Evolutionary conservation across 92 coral and sea anemone genomes (phyloP), one percentile per base, ranked within the genome.

Genomic region (Epizoanthus rinbou): DNA sequence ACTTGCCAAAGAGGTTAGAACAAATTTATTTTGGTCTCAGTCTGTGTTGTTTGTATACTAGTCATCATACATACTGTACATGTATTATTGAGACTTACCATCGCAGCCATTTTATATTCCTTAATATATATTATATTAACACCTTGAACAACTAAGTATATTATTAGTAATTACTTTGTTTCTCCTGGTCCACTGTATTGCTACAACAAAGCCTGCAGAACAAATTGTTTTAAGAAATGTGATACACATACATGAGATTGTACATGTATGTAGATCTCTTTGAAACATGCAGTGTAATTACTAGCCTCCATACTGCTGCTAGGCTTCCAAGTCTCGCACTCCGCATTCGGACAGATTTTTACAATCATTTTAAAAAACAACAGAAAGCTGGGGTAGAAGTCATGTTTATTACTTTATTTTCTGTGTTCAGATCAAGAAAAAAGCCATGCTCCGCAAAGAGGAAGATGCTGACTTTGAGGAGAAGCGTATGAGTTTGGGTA

Each of bases 391-490:
- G 35, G 10, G 35, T 64, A 64, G 35, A 64, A 64, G 54, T 0
- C 5, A 7, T 47, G 2, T 11, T 47, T 47, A 47, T 47, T 47
- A 47, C 54, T 47, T 11, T 13, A 21, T 63, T 22, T 39, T 74
- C 43, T 56, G 22, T 37, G 28, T 79, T 7, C 80, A 93, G 97
- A 90, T 88, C 54, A 93, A 95, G 74, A 93, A 92, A 83, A 90
- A 89, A 1, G 99, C 99, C 16, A 85, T 86, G 97, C 90, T 92
- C 57, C 92, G 94, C 23, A 94, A 97, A 82, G 96, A 79, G 74
- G 98, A 87, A 80, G 98, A 96, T 57, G 95, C 93, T 50, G 99
- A 96, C 70, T 96, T 96, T 73, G 96, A 96, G 84, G 91, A 96
- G 87, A 96, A 96, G 86, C 90, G 98, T 3, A 96, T 96, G 99